Conservation (phyloP, 2,797 vertebrate genomes). For the Spondyliosoma cantharus region DNA sequence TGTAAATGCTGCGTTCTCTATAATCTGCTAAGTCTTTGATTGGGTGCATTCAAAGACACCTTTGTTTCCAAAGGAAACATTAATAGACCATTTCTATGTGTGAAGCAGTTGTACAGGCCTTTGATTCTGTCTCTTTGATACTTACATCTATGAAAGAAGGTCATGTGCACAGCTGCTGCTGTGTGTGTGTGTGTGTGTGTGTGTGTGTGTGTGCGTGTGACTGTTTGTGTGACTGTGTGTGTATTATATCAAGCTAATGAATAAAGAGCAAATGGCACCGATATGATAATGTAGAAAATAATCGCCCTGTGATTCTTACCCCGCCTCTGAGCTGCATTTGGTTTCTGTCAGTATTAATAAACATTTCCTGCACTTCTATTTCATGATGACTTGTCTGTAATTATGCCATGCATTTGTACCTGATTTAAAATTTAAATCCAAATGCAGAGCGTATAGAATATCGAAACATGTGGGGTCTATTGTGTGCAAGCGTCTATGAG, state of each 20-base stretch:
- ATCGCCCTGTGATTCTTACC: slow-evolving; percentile 60
- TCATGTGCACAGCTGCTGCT: slow-evolving; percentile 70
- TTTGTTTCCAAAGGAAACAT: slow-evolving; percentile 79
- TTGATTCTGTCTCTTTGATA: slow-evolving; percentile 81
- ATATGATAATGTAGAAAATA: slow-evolving; percentile 72
- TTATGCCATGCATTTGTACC: slow-evolving; percentile 11
- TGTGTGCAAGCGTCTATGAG: background rate
- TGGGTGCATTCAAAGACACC: slow-evolving; percentile 76
- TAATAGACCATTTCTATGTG: slow-evolving; percentile 73
- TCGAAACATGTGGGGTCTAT: fast-evolving
- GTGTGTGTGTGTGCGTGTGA: slow-evolving; percentile 27
- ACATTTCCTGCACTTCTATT: slow-evolving; percentile 39
- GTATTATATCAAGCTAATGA: slow-evolving; percentile 65
- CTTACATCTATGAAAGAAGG: slow-evolving; percentile 70
- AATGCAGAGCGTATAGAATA: background rate
- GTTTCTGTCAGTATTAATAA: slow-evolving; percentile 63
- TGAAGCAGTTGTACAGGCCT: slow-evolving; percentile 73
- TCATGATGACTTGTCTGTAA: slow-evolving; percentile 32
- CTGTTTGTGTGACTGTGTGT: slow-evolving; percentile 9
- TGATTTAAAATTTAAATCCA: background rate
- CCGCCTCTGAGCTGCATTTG: slow-evolving; percentile 49
- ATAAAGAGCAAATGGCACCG: slow-evolving; percentile 69
- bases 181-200: slow-evolving; percentile 24
- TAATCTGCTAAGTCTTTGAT: slow-evolving; percentile 78
- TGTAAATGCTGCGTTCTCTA: slow-evolving; percentile 59